These are phyloP conservation scores for Syrphus vitripennis DNA, from an alignment of 2,888 invertebrate genomes.

Conservation along the genomic window DNA sequence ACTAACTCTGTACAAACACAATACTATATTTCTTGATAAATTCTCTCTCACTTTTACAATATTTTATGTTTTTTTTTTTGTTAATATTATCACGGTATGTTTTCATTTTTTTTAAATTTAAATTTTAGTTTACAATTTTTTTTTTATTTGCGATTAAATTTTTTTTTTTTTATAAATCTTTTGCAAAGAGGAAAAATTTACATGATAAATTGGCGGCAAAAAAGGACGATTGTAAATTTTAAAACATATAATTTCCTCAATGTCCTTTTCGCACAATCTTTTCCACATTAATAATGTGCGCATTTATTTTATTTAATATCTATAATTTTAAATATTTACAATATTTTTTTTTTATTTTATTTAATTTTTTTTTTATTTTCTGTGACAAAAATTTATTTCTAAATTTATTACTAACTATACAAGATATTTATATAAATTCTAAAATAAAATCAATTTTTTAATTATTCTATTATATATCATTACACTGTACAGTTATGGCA, in stretches of 20 bases:
- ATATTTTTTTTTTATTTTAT: constrained; percentile 31
- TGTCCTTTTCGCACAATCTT: constrained; percentile 7
- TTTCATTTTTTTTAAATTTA: constrained; percentile 61
- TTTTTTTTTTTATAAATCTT: constrained; percentile 19
- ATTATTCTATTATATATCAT: constrained; percentile 40
- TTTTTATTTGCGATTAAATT: constrained; percentile 11
- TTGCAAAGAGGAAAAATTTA: constrained; percentile 72
- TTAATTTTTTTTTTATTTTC: constrained; percentile 57
- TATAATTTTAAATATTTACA: constrained; percentile 66
- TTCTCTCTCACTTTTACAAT: constrained; percentile 45
- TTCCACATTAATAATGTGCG: constrained; percentile 47
- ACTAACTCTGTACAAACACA: constrained; percentile 66
- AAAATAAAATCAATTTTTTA: constrained; percentile 15
- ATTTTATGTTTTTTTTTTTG: constrained; percentile 49
- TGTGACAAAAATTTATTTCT: constrained; percentile 55
- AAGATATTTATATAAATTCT: constrained; percentile 65
- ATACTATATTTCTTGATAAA: constrained; percentile 53
- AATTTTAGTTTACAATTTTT: constrained; percentile 51
- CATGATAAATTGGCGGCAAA: constrained; percentile 69
- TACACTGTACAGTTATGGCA: constrained; percentile 70
- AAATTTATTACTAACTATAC: constrained; percentile 77
- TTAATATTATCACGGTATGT: constrained; percentile 70
- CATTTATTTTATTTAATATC: constrained; percentile 28
- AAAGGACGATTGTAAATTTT: constrained; percentile 43
- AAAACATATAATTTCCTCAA: constrained; percentile 19